These are phyloP conservation scores for Styela plicata DNA, from an alignment of 23 tunicate species.

Conservation along the genomic window DNA sequence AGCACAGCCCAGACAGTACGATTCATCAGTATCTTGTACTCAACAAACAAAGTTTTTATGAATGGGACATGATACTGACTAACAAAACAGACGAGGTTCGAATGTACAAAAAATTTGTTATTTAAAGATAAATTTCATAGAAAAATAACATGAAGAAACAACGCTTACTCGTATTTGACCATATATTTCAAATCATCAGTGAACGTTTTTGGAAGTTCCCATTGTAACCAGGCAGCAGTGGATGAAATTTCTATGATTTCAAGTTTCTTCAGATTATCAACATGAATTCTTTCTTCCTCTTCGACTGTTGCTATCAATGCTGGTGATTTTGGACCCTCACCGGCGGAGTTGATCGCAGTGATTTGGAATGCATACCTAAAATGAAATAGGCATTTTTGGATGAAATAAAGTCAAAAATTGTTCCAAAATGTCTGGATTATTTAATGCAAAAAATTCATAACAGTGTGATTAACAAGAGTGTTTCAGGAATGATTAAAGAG, in stretches of 20 bases:
- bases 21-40: too few species aligned
- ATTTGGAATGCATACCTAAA: conserved; percentile 72
- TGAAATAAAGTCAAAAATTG: not conserved
- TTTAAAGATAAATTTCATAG: too few species aligned
- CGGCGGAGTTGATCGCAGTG: conserved; percentile 70
- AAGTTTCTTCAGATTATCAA: conserved; percentile 38
- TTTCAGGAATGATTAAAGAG: too few species aligned
- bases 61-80: too few species aligned
- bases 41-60: too few species aligned
- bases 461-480: too few species aligned
- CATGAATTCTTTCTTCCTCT: not conserved
- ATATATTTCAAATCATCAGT: conserved; percentile 32
- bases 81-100: too few species aligned
- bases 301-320: conserved; percentile 40
- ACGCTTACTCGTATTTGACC: conserved; percentile 50
- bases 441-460: too few species aligned
- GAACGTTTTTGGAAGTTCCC: conserved; percentile 48
- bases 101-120: too few species aligned
- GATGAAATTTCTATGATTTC: conserved; percentile 51
- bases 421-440: too few species aligned
- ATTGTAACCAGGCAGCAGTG: conserved; percentile 58
- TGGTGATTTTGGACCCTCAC: conserved; percentile 58
- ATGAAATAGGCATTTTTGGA: not conserved
- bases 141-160: too few species aligned
- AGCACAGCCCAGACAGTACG: too few species aligned